Conservation (phyloP, 2,888 invertebrate species). For the Rutpela maculata region DNA sequence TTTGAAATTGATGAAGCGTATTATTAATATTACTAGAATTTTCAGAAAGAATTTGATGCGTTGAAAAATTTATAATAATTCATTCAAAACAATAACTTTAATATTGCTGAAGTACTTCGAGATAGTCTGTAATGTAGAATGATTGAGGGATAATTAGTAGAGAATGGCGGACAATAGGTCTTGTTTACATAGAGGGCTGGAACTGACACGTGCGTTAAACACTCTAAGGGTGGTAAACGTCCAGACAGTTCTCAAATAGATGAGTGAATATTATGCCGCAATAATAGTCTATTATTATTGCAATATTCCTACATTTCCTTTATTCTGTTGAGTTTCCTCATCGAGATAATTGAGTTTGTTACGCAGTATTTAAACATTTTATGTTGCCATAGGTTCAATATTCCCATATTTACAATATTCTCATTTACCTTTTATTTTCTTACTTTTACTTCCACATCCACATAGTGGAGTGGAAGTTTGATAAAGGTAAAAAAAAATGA, state of each 20-base stretch:
- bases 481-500: no score
- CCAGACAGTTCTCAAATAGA: constrained; percentile 27
- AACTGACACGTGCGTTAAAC: constrained; percentile 57
- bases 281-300: constrained; percentile 15
- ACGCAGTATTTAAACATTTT: neutral
- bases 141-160: constrained; percentile 58
- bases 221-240: constrained; percentile 50
- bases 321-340: neutral
- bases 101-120: neutral
- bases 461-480: no score
- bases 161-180: constrained; percentile 56
- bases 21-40: no score
- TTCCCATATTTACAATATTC: no score
- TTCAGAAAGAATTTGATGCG: no score
- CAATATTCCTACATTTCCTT: constrained; percentile 13
- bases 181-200: constrained; percentile 58
- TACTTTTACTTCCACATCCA: no score
- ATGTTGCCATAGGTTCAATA: neutral
- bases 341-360: neutral
- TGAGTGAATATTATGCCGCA: constrained; percentile 20
- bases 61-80: neutral
- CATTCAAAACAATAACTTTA: neutral
- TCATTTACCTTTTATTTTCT: no score
- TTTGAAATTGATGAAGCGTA: no score
- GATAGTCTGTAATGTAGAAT: constrained; percentile 44